Conservation (phyloP, 2,797 vertebrate species). For the Malacoctenus gilli region DNA sequence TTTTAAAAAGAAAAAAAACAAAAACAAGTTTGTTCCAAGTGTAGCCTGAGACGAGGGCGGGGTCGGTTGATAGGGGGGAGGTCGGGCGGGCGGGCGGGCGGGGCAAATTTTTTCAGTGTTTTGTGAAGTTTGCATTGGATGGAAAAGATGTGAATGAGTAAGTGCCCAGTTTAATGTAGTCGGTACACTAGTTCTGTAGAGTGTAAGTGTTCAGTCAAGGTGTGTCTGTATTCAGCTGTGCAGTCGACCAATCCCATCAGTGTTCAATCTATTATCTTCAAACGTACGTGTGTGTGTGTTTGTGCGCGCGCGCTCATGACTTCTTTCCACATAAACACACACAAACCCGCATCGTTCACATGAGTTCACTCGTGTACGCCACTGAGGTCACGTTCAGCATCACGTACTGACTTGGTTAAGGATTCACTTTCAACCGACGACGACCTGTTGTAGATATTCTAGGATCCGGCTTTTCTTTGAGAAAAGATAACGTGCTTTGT, state of each 20-base stretch:
- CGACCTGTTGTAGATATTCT: constrained; percentile 78
- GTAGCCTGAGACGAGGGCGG: constrained; percentile 57
- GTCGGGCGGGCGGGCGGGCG: not conserved
- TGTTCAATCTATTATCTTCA: constrained; percentile 76
- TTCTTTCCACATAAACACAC: constrained; percentile 39
- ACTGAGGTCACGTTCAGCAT: constrained; percentile 66
- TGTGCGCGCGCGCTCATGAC: constrained; percentile 55
- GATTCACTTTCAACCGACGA: constrained; percentile 66
- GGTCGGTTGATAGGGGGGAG: constrained; percentile 14
- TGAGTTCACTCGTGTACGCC: constrained; percentile 61
- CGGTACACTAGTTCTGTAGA: constrained; percentile 76
- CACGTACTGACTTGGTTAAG: constrained; percentile 60
- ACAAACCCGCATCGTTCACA: constrained; percentile 56
- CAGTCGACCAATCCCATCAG: constrained; percentile 76
- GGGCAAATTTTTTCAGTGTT: constrained; percentile 58
- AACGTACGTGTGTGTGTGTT: constrained; percentile 58
- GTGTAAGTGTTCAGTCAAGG: constrained; percentile 76
- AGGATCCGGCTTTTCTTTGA: constrained; percentile 77
- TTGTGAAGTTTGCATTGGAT: constrained; percentile 75
- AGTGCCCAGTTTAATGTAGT: constrained; percentile 78
- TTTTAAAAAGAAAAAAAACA: not conserved
- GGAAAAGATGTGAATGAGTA: constrained; percentile 76
- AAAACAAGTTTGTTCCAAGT: constrained; percentile 54
- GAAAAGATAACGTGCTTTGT: constrained; percentile 78
- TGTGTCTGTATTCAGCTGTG: constrained; percentile 80